Conservation (phyloP, 2,888 invertebrate genomes). For the Ceriagrion tenellum region DNA sequence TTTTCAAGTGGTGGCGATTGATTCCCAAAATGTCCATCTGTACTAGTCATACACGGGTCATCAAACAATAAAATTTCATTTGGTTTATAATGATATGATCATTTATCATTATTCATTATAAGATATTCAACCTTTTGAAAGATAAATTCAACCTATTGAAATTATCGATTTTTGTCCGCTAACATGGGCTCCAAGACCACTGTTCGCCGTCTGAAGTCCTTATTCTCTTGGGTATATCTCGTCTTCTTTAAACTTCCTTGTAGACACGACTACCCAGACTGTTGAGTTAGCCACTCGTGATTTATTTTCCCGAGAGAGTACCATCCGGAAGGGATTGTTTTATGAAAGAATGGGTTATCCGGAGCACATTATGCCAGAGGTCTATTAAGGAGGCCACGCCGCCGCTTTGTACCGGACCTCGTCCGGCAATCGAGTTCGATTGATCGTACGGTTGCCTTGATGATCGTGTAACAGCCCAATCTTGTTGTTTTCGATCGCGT, state of each 20-base stretch:
- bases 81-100: no score
- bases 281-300: background rate
- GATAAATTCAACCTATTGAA: no score
- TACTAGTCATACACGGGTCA: no score
- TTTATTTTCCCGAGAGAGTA: background rate
- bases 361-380: background rate
- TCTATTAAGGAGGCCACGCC: background rate
- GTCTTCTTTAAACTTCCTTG: slow-evolving; percentile 6
- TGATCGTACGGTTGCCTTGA: background rate
- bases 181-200: no score
- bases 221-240: background rate
- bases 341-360: background rate
- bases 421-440: background rate
- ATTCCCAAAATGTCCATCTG: no score
- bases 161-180: no score
- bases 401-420: background rate
- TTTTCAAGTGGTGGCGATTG: no score
- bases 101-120: no score
- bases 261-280: background rate
- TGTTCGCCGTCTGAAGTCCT: no score
- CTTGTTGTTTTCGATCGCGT: slow-evolving; percentile 3
- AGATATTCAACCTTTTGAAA: no score
- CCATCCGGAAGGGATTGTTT: background rate
- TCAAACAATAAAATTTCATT: no score
- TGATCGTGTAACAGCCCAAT: background rate